A percentile compares a stretch with the other conserved stretches of the same genome.
phyloP scores from a whole-genome alignment of 2,888 invertebrate species.

The Epiperipatus broadwayi region DNA sequence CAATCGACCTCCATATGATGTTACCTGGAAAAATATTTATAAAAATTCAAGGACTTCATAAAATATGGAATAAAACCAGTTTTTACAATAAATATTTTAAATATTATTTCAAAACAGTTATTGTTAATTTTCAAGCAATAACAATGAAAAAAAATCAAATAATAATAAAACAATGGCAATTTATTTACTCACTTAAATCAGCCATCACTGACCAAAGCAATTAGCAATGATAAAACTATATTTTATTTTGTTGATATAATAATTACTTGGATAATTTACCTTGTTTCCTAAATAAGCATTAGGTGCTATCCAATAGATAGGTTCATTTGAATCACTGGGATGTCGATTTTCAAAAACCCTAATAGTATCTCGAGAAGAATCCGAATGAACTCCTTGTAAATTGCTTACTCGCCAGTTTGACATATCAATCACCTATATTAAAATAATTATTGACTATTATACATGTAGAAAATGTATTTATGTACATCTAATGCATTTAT shows the following conservation, averaged over 20 bases:
- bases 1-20: constrained; percentile 68
- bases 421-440: no score
- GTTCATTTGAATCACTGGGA: constrained; percentile 13
- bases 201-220: no score
- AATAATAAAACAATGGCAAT: no score
- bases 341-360: neutral
- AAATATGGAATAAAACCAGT: neutral
- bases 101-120: neutral
- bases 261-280: constrained; percentile 25
- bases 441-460: no score
- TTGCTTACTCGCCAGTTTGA: no score
- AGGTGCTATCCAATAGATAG: constrained; percentile 56
- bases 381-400: no score
- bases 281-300: constrained; percentile 52
- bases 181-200: no score
- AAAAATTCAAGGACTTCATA: neutral
- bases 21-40: constrained; percentile 34
- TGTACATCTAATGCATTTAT: no score
- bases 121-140: neutral
- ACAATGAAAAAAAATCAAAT: neutral
- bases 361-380: no score
- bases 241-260: no score
- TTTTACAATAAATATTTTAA: neutral
- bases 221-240: no score
- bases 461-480: no score